phyloP scores from a whole-genome alignment of 2,113 vertebrate species.

The Nothobranchius furzeri region DNA sequence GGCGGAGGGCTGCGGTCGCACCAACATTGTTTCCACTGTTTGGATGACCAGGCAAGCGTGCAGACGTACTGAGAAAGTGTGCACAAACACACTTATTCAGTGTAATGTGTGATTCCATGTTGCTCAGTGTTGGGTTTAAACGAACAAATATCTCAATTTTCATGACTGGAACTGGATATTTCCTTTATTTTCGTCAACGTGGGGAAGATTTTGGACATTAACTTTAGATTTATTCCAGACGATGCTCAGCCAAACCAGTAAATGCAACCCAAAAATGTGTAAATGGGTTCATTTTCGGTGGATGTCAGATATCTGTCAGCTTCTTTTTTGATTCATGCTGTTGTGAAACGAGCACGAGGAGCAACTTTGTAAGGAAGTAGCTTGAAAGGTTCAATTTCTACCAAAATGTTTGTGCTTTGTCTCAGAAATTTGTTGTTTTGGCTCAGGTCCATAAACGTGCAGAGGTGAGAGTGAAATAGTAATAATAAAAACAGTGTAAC shows the following conservation, averaged over 20 bases:
- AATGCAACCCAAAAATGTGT: conserved; percentile 9
- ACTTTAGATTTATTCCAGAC: conserved; percentile 12
- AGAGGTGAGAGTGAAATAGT: too few relatives aligned
- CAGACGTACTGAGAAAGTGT: conserved; percentile 50
- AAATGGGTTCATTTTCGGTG: conserved; percentile 8
- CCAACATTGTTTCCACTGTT: conserved; percentile 76
- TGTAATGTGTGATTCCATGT: conserved; percentile 11
- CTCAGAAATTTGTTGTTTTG: too few relatives aligned
- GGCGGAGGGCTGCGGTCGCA: conserved; percentile 59
- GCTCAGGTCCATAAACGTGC: too few relatives aligned
- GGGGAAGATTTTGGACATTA: background rate
- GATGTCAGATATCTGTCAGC: conserved; percentile 1
- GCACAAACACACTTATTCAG: conserved; percentile 19
- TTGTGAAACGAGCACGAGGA: background rate
- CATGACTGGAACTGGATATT: conserved; percentile 27
- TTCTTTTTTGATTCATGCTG: conserved; percentile 1
- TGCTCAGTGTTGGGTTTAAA: conserved; percentile 26
- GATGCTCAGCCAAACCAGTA: conserved; percentile 11
- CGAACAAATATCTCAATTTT: background rate
- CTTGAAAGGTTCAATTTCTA: too few relatives aligned
- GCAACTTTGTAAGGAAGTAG: too few relatives aligned
- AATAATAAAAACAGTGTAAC: too few relatives aligned
- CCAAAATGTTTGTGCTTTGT: too few relatives aligned
- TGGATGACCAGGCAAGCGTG: conserved; percentile 67
- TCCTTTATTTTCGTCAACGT: conserved; percentile 22